Evolutionary conservation across 2,888 invertebrate species (phyloP).

Genomic region (Pachydiplax longipennis): DNA sequence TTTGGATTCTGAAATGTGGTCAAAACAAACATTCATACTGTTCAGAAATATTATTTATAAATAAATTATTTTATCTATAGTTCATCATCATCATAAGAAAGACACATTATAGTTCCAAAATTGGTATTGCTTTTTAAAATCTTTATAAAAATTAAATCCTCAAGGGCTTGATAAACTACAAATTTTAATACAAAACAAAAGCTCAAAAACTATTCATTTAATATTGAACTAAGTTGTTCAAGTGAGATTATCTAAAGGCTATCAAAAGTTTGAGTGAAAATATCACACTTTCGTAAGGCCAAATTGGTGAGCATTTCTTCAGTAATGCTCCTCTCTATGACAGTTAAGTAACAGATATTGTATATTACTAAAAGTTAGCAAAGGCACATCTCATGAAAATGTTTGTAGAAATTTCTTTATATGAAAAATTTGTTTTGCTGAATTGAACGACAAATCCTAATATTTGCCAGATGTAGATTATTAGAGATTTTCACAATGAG

Average conservation of each 20-base stretch:
- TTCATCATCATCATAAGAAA: neutral
- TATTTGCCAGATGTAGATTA: neutral
- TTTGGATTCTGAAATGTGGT: neutral
- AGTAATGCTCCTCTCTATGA: neutral
- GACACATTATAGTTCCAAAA: neutral
- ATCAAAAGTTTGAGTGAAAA: too few species aligned
- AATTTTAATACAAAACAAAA: neutral
- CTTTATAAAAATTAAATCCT: neutral
- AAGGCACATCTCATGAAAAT: too few species aligned
- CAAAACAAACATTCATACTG: too few species aligned
- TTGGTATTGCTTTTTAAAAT: neutral
- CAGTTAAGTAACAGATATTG: neutral
- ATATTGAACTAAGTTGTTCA: too few species aligned
- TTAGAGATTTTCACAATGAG: neutral
- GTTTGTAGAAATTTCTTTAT: too few species aligned
- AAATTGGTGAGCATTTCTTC: neutral
- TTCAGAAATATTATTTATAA: too few species aligned
- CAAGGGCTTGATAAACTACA: neutral
- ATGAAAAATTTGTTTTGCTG: too few species aligned
- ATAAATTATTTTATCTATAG: too few species aligned
- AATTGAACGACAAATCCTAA: too few species aligned
- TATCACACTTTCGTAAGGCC: neutral
- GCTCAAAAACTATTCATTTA: too few species aligned
- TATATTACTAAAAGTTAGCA: neutral
- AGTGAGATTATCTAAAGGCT: too few species aligned